phyloP scores from a whole-genome alignment of 53 echinoderm and acorn worm genomes.

The Zoroaster sp. region DNA sequence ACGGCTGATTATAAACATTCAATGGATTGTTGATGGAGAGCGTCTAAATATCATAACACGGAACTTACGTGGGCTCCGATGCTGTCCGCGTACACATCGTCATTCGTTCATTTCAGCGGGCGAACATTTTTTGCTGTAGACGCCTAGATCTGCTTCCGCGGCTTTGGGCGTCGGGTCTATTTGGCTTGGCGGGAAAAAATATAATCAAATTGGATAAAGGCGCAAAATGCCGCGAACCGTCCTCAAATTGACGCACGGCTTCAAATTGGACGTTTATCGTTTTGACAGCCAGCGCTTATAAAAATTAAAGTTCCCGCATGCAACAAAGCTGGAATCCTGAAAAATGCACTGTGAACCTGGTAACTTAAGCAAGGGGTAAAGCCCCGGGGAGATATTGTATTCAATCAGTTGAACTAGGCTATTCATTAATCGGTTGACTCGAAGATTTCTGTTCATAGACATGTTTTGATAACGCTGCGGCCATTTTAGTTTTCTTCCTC shows the following conservation, averaged over 20 bases:
- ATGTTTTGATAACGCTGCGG: not conserved
- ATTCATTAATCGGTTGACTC: not conserved
- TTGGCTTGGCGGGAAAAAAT: conserved; percentile 15
- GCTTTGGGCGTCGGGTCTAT: conserved; percentile 33
- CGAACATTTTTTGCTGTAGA: not conserved
- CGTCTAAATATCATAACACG: conserved; percentile 54
- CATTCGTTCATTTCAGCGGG: not conserved
- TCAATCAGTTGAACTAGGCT: not conserved
- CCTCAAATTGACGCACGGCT: conserved; percentile 30
- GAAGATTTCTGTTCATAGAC: not conserved
- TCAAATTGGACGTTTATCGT: conserved; percentile 41
- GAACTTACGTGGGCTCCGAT: not conserved
- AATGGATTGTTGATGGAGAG: conserved; percentile 26
- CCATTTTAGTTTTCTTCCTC: not conserved
- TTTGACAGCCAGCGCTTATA: conserved; percentile 45
- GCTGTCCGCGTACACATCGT: not conserved
- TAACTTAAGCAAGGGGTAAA: not conserved
- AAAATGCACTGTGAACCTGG: not conserved
- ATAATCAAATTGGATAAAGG: conserved; percentile 50
- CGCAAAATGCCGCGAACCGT: conserved; percentile 44
- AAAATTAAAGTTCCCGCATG: not conserved
- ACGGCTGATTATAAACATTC: conserved; percentile 49
- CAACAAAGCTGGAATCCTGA: not conserved
- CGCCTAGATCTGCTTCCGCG: not conserved
- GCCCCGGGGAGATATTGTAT: not conserved